A percentile compares a stretch with the other conserved stretches of the same genome.
Conservation (phyloP, 2,888 invertebrate genomes). For the Cremastobaeus sp. region DNA sequence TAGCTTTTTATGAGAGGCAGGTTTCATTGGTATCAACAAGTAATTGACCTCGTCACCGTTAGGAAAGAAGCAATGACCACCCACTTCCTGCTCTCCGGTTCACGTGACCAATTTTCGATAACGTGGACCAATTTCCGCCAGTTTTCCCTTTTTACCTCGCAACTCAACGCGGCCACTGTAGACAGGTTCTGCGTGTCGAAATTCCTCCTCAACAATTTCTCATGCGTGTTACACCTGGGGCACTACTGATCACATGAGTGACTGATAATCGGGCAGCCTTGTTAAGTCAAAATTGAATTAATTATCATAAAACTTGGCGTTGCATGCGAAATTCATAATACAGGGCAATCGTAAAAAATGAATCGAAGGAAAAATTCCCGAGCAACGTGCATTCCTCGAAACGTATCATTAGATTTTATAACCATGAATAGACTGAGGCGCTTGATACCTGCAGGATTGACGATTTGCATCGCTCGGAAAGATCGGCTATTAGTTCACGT, state of each 20-base stretch:
- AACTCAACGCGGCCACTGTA: too few relatives aligned
- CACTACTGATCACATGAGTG: slow-evolving; percentile 42
- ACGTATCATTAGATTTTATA: slow-evolving; percentile 59
- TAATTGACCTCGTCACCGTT: slow-evolving; percentile 22
- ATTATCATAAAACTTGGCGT: slow-evolving; percentile 62
- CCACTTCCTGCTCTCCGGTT: not conserved
- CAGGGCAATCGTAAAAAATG: slow-evolving; percentile 35
- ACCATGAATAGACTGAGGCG: slow-evolving; percentile 33
- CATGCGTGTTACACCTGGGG: slow-evolving; percentile 30
- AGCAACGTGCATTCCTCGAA: slow-evolving; percentile 36
- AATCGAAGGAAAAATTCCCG: slow-evolving; percentile 18
- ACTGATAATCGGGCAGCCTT: slow-evolving; percentile 60
- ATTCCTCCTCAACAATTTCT: slow-evolving; percentile 26
- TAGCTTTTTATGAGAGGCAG: slow-evolving; percentile 16
- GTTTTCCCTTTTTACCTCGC: too few relatives aligned
- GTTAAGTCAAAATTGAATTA: slow-evolving; percentile 62
- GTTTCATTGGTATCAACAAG: slow-evolving; percentile 15
- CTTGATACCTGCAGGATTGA: slow-evolving; percentile 34
- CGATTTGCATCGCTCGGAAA: slow-evolving; percentile 46
- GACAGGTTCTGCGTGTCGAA: slow-evolving; percentile 34
- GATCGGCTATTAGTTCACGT: slow-evolving; percentile 50
- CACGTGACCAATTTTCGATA: not conserved
- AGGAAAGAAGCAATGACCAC: not conserved
- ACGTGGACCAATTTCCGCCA: not conserved
- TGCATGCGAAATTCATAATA: slow-evolving; percentile 45